Percentiles rank a stretch among this genome's conserved stretches.
Conservation (phyloP, 2,113 vertebrate species). For the Coreoperca whiteheadi region DNA sequence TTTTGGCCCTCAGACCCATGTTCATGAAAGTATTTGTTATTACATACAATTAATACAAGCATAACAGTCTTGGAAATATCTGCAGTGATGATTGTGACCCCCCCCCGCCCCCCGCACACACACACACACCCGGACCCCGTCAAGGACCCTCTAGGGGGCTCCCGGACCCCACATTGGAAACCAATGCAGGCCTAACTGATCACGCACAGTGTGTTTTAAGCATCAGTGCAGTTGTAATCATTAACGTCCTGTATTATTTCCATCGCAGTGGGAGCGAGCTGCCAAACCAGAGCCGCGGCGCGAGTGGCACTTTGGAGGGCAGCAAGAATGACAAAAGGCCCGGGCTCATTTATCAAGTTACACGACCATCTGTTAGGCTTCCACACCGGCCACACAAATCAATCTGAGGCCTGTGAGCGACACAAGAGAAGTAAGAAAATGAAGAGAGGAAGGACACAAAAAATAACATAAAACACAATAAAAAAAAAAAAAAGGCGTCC, state of each 20-base stretch:
- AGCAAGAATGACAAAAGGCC: conserved; percentile 56
- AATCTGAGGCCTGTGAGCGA: conserved; percentile 58
- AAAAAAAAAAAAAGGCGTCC: not conserved
- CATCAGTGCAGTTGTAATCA: conserved; percentile 29
- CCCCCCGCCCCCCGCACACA: not conserved
- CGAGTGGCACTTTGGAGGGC: conserved; percentile 55
- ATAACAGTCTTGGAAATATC: not conserved
- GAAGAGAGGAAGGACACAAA: not conserved
- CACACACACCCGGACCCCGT: not conserved
- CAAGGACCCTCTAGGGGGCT: conserved; percentile 30
- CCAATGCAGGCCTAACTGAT: conserved; percentile 8
- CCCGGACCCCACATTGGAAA: conserved; percentile 16
- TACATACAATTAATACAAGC: not conserved
- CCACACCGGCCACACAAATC: conserved; percentile 68
- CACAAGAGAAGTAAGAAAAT: not conserved
- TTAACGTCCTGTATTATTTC: conserved; percentile 46
- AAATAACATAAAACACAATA: too few species aligned
- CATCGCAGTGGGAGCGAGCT: conserved; percentile 35
- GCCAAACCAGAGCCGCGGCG: conserved; percentile 40
- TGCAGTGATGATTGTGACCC: not conserved
- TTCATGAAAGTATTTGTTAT: not conserved
- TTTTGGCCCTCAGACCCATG: not conserved
- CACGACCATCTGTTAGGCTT: conserved; percentile 73
- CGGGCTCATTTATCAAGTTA: conserved; percentile 80
- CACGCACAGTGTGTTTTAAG: conserved; percentile 1